phyloP scores from a whole-genome alignment of 1,140 invertebrate genomes.

The Macrostomum lignano region DNA sequence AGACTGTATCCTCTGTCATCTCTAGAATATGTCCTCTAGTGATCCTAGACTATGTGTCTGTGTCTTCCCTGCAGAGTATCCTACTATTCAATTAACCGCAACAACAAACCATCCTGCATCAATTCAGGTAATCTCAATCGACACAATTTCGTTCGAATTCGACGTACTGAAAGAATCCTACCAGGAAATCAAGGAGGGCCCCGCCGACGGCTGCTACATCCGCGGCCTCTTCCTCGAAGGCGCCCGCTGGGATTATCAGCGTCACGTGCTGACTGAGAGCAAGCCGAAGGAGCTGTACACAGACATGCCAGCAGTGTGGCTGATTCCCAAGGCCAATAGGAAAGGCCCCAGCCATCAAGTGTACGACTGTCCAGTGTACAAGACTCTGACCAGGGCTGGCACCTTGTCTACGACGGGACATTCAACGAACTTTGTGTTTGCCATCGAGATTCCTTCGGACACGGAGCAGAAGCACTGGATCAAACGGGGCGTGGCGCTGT shows the following conservation, averaged over 20 bases:
- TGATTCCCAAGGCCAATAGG: conserved; percentile 19
- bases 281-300: conserved; percentile 26
- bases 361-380: conserved; percentile 28
- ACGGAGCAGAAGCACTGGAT: conserved; percentile 26
- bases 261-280: conserved; percentile 17
- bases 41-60: too few species aligned
- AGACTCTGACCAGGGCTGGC: conserved; percentile 28
- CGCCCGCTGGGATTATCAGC: conserved; percentile 20
- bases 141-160: conserved; percentile 42
- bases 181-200: conserved; percentile 10
- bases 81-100: too few species aligned
- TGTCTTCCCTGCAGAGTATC: too few species aligned
- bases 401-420: conserved; percentile 29
- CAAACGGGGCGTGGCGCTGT: conserved; percentile 24
- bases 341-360: conserved; percentile 11
- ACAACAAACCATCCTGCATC: too few species aligned
- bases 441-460: conserved; percentile 22
- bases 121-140: conserved; percentile 44
- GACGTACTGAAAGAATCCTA: conserved; percentile 28
- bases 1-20: too few species aligned
- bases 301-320: conserved; percentile 25
- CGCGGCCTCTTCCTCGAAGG: conserved; percentile 26
- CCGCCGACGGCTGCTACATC: conserved; percentile 26
- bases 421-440: conserved; percentile 29
- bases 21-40: too few species aligned